These are phyloP conservation scores for Cephus rjabovi DNA, from an alignment of 2,888 invertebrate species.

Conservation along the genomic window DNA sequence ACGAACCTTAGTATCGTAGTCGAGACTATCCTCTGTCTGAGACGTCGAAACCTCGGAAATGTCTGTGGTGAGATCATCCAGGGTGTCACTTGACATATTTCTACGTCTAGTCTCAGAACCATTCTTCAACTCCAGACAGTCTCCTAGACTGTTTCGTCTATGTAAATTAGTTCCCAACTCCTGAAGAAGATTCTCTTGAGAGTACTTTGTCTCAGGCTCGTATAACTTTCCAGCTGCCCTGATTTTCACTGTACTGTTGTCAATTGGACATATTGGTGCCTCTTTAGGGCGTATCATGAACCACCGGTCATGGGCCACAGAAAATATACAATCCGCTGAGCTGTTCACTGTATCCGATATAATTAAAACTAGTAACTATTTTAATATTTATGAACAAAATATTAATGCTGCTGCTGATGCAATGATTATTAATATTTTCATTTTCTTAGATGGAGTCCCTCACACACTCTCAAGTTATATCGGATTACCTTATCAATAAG, in stretches of 20 bases:
- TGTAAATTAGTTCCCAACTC: slow-evolving; percentile 12
- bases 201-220: slow-evolving; percentile 46
- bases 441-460: not conserved
- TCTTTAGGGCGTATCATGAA: slow-evolving; percentile 49
- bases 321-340: slow-evolving; percentile 56
- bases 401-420: not conserved
- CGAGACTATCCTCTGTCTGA: slow-evolving; percentile 10
- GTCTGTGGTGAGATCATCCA: slow-evolving; percentile 4
- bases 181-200: slow-evolving; percentile 33
- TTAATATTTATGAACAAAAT: not conserved
- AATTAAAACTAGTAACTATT: not conserved
- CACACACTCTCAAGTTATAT: not conserved
- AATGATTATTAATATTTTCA: not conserved
- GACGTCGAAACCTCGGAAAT: slow-evolving; percentile 9
- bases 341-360: slow-evolving; percentile 39
- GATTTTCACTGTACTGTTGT: slow-evolving; percentile 60
- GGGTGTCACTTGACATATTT: not conserved
- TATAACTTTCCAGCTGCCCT: slow-evolving; percentile 60
- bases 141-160: slow-evolving; percentile 8
- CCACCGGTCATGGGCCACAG: slow-evolving; percentile 55
- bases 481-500: not conserved
- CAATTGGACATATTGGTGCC: slow-evolving; percentile 48
- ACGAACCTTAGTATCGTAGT: slow-evolving; percentile 28
- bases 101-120: not conserved
- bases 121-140: slow-evolving; percentile 7